These are phyloP conservation scores for Tonatia bakeri DNA, from an alignment of 2,113 vertebrate species.

Conservation along the genomic window DNA sequence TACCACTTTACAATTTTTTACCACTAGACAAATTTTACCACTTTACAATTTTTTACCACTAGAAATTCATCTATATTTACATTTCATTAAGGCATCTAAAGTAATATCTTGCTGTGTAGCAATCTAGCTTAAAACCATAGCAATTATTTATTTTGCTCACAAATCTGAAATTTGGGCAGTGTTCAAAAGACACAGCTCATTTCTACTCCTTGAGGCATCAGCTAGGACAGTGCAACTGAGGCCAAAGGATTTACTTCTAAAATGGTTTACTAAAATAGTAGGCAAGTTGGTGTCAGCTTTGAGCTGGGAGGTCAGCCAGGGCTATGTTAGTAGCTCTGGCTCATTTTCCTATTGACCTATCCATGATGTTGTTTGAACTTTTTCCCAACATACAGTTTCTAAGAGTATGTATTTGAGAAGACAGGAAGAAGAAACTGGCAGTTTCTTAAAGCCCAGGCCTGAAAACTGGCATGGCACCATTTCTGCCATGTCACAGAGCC, in stretches of 20 bases:
- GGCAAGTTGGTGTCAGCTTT: not conserved
- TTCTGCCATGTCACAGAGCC: not conserved
- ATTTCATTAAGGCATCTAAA: not conserved
- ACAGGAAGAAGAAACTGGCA: not conserved
- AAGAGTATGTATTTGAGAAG: not conserved
- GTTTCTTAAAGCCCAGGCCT: not conserved
- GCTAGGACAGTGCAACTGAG: not conserved
- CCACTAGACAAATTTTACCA: no score
- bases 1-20: not conserved
- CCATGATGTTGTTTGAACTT: not conserved
- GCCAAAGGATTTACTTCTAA: not conserved
- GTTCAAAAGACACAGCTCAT: not conserved
- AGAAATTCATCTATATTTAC: not conserved
- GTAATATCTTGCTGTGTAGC: not conserved
- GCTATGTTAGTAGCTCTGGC: not conserved
- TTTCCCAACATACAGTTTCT: not conserved
- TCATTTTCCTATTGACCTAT: not conserved
- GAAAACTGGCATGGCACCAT: not conserved
- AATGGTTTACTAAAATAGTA: not conserved
- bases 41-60: not conserved
- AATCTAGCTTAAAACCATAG: not conserved
- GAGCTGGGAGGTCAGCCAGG: not conserved
- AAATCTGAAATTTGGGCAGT: constrained; percentile 16
- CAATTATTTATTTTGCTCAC: not conserved
- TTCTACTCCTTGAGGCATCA: not conserved